Evolutionary conservation across 2,797 vertebrate species (phyloP).

Genomic region (Channallabes apus): DNA sequence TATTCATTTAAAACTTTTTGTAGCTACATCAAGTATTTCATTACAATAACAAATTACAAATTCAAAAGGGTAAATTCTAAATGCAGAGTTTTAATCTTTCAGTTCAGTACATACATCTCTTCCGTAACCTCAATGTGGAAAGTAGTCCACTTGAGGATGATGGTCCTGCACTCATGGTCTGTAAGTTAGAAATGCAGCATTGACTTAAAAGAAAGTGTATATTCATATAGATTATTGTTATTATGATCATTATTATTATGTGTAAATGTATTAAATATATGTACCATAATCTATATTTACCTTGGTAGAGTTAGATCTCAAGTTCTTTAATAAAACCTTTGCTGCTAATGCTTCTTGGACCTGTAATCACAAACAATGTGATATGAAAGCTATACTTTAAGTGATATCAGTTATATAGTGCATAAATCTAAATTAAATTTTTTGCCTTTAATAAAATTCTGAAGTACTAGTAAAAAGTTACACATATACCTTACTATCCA

Average conservation of each 20-base stretch:
- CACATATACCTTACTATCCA: constrained; percentile 14
- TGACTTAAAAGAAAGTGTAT: background rate
- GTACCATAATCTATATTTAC: background rate
- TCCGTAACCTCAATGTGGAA: constrained; percentile 42
- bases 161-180: constrained; percentile 48
- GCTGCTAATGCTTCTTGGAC: constrained; percentile 74
- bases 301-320: background rate
- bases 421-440: too few species aligned
- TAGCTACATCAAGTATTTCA: too few species aligned
- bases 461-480: background rate
- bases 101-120: constrained; percentile 37
- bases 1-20: too few species aligned
- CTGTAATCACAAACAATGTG: constrained; percentile 53
- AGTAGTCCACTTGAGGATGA: constrained; percentile 54
- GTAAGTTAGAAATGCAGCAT: constrained; percentile 13
- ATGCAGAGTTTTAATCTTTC: too few species aligned
- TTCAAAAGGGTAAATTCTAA: too few species aligned
- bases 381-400: background rate
- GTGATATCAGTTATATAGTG: too few species aligned
- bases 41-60: too few species aligned
- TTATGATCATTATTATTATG: too few species aligned
- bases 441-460: too few species aligned
- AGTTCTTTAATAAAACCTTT: constrained; percentile 69
- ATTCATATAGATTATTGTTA: too few species aligned
- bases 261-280: background rate